Base-by-base conservation (phyloP, 1,140 invertebrate genomes). In the Archegozetes longisetosus region DNA sequence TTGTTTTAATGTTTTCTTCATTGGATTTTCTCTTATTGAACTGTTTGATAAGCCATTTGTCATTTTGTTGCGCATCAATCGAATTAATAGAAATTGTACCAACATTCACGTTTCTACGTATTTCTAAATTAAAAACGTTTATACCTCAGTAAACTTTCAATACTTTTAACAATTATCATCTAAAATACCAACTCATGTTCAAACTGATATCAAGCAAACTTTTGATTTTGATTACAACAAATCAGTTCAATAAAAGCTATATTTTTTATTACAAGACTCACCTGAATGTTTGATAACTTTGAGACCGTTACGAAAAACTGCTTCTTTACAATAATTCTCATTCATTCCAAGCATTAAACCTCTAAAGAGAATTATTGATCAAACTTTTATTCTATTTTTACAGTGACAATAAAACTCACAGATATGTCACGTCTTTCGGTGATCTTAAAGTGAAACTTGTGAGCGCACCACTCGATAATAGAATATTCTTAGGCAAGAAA, bases 271-370 rank as follows among this genome's bases (percentile, higher is more conserved):
- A 14, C n/a, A 47, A 14, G 14, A 47, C 46, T 47, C 17, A 49
- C 55, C 48, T 48, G 61, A 52, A 28, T 62, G 61, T 48, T 55
- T 58, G 24, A 62, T 51, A 6, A 56, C 61, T 12, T 51, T 52
- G 12, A 52, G n/a, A 4, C 47, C 25, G 6, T 62, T 62, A 13
- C 20, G 17, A 49, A 28, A 57, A 20, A 58, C 32, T 25, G 55
- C 49, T 14, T 20, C 32, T 53, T 49, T 46, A 22, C 29, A 12
- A 53, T 53, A 28, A 55, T 29, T 23, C 17, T 58, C 61, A 1
- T 23, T 17, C 13, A 62, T 25, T 9, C 51, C 61, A 40, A 62
- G 53, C 20, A 62, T 28, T 27, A 62, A 27, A 27, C 61, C 61
- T 28, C 61, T 62, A 28, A 53, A 61, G 46, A 24, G 12, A 51